Conservation (phyloP, 2,113 vertebrate genomes). For the Eulacestoma nigropectus region DNA sequence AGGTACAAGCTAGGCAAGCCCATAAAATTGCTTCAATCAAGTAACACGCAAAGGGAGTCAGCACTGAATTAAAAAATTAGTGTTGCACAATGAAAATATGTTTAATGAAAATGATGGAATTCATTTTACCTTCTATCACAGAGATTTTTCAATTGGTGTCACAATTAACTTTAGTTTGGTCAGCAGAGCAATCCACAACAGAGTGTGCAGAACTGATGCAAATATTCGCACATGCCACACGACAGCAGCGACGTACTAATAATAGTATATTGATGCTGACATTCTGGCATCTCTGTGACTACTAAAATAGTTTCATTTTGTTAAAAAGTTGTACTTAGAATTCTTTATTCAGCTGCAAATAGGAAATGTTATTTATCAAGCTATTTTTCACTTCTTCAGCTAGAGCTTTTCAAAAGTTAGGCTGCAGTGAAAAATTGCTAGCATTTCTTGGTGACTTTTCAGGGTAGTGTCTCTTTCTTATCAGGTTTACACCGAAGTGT, state of each 20-base stretch:
- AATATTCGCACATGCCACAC: neutral
- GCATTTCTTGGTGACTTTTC: neutral
- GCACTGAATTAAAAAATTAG: neutral
- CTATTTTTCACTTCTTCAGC: neutral
- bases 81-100: neutral
- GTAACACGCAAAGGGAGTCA: neutral
- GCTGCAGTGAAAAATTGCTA: neutral
- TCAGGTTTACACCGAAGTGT: neutral
- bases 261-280: neutral
- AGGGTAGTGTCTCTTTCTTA: neutral
- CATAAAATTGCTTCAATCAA: neutral
- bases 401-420: neutral
- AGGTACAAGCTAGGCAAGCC: neutral
- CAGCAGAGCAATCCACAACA: neutral
- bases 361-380: neutral
- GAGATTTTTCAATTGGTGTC: neutral
- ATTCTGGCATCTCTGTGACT: neutral
- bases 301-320: neutral
- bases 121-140: neutral
- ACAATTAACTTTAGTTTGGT: neutral
- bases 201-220: neutral
- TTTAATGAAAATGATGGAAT: neutral
- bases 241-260: rapidly evolving
- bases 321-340: neutral
- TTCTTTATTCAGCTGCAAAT: neutral